Evolutionary conservation across 2,797 vertebrate genomes (phyloP).

Genomic region (Rachycentron canadum): DNA sequence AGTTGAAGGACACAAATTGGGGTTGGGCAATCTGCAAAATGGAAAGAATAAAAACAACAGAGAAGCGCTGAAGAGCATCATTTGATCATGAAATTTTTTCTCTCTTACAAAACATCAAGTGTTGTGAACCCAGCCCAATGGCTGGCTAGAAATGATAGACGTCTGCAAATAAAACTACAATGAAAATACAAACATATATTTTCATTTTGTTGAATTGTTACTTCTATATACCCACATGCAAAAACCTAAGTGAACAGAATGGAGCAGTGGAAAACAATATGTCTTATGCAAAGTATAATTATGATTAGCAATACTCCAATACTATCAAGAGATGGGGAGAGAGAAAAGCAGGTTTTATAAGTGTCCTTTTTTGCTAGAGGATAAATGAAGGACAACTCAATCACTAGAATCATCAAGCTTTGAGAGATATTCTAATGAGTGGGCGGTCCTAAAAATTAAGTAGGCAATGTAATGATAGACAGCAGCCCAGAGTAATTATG

Average conservation of each 20-base stretch:
- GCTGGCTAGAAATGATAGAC: neutral
- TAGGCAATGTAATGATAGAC: slow-evolving; percentile 34
- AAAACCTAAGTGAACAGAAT: neutral
- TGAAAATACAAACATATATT: neutral
- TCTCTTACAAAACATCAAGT: slow-evolving; percentile 3
- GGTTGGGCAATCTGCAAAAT: slow-evolving; percentile 13
- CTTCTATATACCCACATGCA: neutral
- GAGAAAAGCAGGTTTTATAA: slow-evolving; percentile 3
- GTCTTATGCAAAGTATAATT: neutral
- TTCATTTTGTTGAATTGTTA: slow-evolving; percentile 10
- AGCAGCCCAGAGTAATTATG: slow-evolving; percentile 32
- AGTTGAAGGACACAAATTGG: slow-evolving; percentile 49
- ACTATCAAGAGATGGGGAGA: neutral
- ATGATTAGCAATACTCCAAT: neutral
- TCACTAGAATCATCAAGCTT: slow-evolving; percentile 13
- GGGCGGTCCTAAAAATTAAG: slow-evolving; percentile 32
- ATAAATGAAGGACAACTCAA: slow-evolving; percentile 53
- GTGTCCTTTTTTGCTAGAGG: slow-evolving; percentile 14
- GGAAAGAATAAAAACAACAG: slow-evolving; percentile 20
- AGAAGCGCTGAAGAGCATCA: slow-evolving; percentile 3
- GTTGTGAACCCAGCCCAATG: neutral
- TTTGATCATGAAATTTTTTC: neutral
- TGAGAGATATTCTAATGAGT: slow-evolving; percentile 24
- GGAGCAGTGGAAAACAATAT: neutral
- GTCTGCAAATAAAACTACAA: too few species aligned